Base-by-base conservation (phyloP, 2,113 vertebrate species). In the Rostratula benghalensis region DNA sequence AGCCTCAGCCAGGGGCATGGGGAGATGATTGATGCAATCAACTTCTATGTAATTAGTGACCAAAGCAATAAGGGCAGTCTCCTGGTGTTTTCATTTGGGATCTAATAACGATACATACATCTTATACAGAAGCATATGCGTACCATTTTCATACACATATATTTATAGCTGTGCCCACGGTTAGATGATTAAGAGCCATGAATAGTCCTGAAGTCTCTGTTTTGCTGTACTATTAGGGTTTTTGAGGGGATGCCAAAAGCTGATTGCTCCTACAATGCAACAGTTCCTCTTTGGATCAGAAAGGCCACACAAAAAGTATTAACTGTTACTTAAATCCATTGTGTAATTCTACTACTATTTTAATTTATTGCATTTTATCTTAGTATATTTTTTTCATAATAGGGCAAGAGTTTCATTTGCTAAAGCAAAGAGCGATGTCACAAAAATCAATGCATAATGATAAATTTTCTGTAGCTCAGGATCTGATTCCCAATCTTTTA, bases 401-500 rank as follows among this genome's bases (percentile, higher is more conserved):
- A 5, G 50, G 75, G 80, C 86, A 61, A 91, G 88, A 41, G 53
- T 69, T 78, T 82, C 51, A 37, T 81, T 91, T 92, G 74, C 65
- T 65, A 16, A 50, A 83, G 89, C 59, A 25, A 54, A 80, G 73
- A 27, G n/a, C 21, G 74, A 75, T 71, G 57, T 65, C 83, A 46
- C 46, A 10, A 90, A 61, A 39, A 93, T 96, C 94, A 13, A 92
- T 92, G 28, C 28, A 4, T 3, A 13, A 61, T 84, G 95, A 95
- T 90, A 65, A 94, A 93, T 94, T 61, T 59, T 57, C 80, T 35
- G 74, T 23, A 79, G 79, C 79, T 68, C 59, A 14, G 87, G 71
- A 54, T 78, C 85, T 60, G 82, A 90, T 90, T 87, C 71, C 50
- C 35, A 48, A 45, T 92, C 86, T 87, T 95, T 93, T 78, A 82